phyloP scores from a whole-genome alignment of 2,113 vertebrate genomes.

The Herpetotheres cachinnans region DNA sequence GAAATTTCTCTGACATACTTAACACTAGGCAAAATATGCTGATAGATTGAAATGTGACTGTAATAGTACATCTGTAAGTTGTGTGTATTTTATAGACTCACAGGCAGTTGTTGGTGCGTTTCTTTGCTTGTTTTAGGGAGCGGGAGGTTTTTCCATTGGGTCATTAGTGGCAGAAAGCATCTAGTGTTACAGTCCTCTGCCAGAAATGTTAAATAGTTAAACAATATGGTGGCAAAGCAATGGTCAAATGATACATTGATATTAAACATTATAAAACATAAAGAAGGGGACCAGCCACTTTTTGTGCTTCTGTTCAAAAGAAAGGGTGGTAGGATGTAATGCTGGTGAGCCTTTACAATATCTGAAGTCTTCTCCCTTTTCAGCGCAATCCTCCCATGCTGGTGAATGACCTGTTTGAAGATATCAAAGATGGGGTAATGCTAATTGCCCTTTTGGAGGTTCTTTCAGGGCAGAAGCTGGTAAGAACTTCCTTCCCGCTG shows the following conservation, averaged over 20 bases:
- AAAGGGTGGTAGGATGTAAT: neutral
- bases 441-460: constrained; percentile 89
- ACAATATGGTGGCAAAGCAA: neutral
- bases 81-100: neutral
- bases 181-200: neutral
- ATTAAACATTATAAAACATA: neutral
- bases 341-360: neutral
- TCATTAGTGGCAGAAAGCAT: neutral
- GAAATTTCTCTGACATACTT: neutral
- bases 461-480: constrained; percentile 92
- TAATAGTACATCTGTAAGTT: fast-evolving
- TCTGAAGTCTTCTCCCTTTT: neutral
- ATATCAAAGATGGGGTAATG: constrained; percentile 93
- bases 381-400: constrained; percentile 89
- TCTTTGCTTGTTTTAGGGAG: neutral
- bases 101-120: neutral
- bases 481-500: constrained; percentile 65
- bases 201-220: neutral
- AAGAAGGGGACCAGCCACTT: neutral
- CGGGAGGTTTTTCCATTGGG: neutral
- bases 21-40: neutral
- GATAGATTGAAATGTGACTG: neutral
- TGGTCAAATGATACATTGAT: neutral
- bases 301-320: neutral
- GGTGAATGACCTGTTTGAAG: constrained; percentile 90